phyloP scores from a whole-genome alignment of 35 echinoderm and acorn worm genomes.

The Ptychodera flava region DNA sequence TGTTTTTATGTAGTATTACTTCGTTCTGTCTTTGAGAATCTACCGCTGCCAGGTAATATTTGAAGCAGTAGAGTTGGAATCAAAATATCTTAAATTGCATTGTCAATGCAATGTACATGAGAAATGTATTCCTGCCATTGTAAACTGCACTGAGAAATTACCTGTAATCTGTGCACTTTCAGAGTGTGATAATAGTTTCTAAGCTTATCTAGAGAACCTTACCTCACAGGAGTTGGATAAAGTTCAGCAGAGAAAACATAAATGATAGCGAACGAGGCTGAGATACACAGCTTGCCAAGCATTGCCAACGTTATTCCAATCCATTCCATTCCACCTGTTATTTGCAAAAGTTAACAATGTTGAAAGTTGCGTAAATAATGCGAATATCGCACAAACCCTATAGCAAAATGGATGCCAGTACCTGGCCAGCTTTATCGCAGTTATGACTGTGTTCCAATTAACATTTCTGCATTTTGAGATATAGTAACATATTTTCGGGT shows the following conservation, averaged over 20 bases:
- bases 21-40: no score
- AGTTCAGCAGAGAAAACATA: conserved; percentile 73
- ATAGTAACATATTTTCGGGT: no score
- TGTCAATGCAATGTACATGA: no score
- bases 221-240: conserved; percentile 83
- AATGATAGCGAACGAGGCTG: conserved; percentile 68
- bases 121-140: no score
- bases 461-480: not conserved
- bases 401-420: not conserved
- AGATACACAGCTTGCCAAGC: conserved; percentile 71
- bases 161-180: not conserved
- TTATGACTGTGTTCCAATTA: not conserved
- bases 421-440: no score
- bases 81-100: no score
- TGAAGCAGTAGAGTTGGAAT: no score
- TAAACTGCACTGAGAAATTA: no score
- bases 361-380: not conserved
- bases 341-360: not conserved
- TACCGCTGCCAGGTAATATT: no score
- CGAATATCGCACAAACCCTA: not conserved
- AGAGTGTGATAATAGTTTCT: not conserved
- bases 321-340: not conserved
- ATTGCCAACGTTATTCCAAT: conserved; percentile 47
- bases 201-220: not conserved
- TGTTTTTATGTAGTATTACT: no score